A percentile compares a stretch with the other conserved stretches of the same genome.
phyloP scores from a whole-genome alignment of 1,140 invertebrate species.

The Ladona fulva region DNA sequence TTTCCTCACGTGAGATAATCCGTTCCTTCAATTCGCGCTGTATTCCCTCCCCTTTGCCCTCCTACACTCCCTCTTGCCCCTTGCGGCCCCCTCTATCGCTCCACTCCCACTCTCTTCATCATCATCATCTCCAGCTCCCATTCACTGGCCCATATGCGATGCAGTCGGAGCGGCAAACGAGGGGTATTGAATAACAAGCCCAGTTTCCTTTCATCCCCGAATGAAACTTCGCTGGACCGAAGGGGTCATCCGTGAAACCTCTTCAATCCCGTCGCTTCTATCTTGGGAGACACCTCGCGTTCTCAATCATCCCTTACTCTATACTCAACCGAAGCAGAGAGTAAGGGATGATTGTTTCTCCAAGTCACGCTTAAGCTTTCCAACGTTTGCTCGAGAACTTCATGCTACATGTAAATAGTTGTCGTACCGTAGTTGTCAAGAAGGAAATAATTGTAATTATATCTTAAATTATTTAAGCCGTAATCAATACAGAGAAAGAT shows the following conservation, averaged over 20 bases:
- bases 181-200: background rate
- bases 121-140: background rate
- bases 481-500: too few relatives aligned
- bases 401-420: too few relatives aligned
- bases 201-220: background rate
- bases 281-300: background rate
- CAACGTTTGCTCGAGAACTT: too few relatives aligned
- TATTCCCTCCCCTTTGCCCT: background rate
- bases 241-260: background rate
- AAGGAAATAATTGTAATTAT: too few relatives aligned
- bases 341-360: too few relatives aligned
- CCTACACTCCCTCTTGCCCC: background rate
- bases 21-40: background rate
- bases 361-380: too few relatives aligned
- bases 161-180: conserved; percentile 5
- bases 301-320: background rate
- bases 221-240: background rate
- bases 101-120: background rate
- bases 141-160: background rate
- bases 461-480: too few relatives aligned
- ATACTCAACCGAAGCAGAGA: too few relatives aligned
- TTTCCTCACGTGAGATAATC: background rate
- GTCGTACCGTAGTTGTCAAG: too few relatives aligned
- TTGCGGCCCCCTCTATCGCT: background rate
- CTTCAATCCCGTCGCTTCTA: background rate